Conservation (phyloP, 2,888 invertebrate species). For the Cistogaster globosa region DNA sequence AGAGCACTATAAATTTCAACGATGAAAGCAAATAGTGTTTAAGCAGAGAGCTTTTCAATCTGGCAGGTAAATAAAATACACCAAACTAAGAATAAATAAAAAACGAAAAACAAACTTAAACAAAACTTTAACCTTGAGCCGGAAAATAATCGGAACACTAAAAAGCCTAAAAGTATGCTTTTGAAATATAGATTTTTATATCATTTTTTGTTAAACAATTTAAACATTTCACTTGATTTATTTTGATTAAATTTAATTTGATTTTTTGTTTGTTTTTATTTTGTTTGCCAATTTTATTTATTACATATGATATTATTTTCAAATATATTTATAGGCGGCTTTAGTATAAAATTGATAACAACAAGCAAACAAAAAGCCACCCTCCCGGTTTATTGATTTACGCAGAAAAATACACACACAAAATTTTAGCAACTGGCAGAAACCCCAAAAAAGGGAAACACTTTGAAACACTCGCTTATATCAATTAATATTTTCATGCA, state of each 20-base stretch:
- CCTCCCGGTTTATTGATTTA: slow-evolving; percentile 73
- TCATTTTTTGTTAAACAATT: background rate
- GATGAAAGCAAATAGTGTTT: slow-evolving; percentile 69
- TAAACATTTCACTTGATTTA: background rate
- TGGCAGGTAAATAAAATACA: slow-evolving; percentile 29
- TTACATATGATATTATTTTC: slow-evolving; percentile 1
- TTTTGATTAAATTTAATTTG: background rate
- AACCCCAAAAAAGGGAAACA: slow-evolving; percentile 21
- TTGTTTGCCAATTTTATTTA: background rate
- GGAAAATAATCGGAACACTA: slow-evolving; percentile 57
- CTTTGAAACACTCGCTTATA: slow-evolving; percentile 6
- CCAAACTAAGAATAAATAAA: slow-evolving; percentile 4
- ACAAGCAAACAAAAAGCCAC: slow-evolving; percentile 56
- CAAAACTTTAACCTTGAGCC: slow-evolving; percentile 68
- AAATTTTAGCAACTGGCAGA: slow-evolving; percentile 41
- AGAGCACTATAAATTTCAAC: slow-evolving; percentile 59
- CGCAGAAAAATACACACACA: slow-evolving; percentile 69
- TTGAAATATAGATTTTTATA: slow-evolving; percentile 44
- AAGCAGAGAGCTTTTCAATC: slow-evolving; percentile 61
- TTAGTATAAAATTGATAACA: slow-evolving; percentile 7
- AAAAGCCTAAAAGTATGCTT: slow-evolving; percentile 66
- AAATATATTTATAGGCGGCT: slow-evolving; percentile 61
- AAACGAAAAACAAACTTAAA: slow-evolving; percentile 34
- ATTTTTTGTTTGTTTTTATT: background rate
- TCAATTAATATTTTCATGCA: background rate